phyloP scores from a whole-genome alignment of 1,140 invertebrate species.

The Eriosoma lanigerum region DNA sequence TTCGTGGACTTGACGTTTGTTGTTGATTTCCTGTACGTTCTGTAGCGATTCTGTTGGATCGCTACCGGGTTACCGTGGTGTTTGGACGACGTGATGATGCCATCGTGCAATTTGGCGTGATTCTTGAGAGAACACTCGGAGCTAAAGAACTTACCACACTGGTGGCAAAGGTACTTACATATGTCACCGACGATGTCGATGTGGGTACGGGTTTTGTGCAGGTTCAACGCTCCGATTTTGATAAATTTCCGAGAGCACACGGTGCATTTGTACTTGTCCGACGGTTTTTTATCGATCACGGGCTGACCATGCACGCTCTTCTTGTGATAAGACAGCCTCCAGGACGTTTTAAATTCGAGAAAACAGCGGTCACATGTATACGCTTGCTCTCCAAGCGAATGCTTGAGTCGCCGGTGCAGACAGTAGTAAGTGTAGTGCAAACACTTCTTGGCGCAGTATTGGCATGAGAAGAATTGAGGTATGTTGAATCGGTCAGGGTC shows the following conservation, averaged over 20 bases:
- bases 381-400: conserved; percentile 57
- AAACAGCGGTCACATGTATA: neutral
- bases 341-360: conserved; percentile 18
- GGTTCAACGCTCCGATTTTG: conserved; percentile 35
- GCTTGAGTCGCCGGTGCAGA: conserved; percentile 61
- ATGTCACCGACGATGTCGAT: neutral
- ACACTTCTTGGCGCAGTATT: conserved; percentile 54
- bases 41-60: neutral
- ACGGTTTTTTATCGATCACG: neutral
- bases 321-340: conserved; percentile 27
- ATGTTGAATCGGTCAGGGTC: conserved; percentile 60
- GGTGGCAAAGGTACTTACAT: conserved; percentile 59
- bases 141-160: conserved; percentile 61
- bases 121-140: conserved; percentile 60
- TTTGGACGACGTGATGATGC: conserved; percentile 51
- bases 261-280: neutral
- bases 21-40: neutral
- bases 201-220: conserved; percentile 40
- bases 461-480: conserved; percentile 62
- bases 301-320: neutral
- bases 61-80: no score
- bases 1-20: neutral
- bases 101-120: conserved; percentile 60
- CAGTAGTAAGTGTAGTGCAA: conserved; percentile 59
- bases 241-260: conserved; percentile 18